Conservation (phyloP, 2,113 vertebrate species). For the Melanotaenia duboulayi region DNA sequence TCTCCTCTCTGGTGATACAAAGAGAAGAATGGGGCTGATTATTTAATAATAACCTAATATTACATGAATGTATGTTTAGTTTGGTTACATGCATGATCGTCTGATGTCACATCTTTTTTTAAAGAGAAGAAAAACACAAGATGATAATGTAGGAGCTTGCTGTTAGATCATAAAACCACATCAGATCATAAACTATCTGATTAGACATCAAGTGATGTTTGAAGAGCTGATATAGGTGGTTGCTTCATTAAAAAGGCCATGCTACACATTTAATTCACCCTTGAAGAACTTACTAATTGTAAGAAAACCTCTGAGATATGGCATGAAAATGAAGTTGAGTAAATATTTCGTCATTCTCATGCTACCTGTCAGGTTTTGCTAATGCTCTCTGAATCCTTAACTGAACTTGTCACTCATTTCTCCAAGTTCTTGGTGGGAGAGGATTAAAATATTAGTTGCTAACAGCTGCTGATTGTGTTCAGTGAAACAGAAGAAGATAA, state of each 20-base stretch:
- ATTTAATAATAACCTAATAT: not conserved
- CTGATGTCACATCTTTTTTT: not conserved
- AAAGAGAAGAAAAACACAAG: not conserved
- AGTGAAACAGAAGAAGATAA: not conserved
- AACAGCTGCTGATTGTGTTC: constrained; percentile 18
- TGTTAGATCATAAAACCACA: too few relatives aligned
- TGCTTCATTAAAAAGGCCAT: too few relatives aligned
- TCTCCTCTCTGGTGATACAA: too few relatives aligned
- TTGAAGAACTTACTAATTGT: not conserved
- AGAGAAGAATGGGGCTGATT: not conserved
- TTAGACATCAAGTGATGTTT: too few relatives aligned
- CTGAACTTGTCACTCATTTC: not conserved
- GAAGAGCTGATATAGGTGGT: too few relatives aligned
- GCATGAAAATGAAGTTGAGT: not conserved
- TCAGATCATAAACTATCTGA: too few relatives aligned
- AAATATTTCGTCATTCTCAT: not conserved
- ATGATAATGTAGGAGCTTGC: too few relatives aligned
- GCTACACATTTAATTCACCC: too few relatives aligned
- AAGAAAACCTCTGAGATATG: not conserved
- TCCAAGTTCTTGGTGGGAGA: not conserved
- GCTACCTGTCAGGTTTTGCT: not conserved
- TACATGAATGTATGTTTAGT: not conserved
- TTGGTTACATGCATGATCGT: not conserved
- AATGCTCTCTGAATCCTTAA: not conserved
- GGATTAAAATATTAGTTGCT: constrained; percentile 4